phyloP scores from a whole-genome alignment of 1,140 invertebrate species.

The Zaprionus tsacasi region DNA sequence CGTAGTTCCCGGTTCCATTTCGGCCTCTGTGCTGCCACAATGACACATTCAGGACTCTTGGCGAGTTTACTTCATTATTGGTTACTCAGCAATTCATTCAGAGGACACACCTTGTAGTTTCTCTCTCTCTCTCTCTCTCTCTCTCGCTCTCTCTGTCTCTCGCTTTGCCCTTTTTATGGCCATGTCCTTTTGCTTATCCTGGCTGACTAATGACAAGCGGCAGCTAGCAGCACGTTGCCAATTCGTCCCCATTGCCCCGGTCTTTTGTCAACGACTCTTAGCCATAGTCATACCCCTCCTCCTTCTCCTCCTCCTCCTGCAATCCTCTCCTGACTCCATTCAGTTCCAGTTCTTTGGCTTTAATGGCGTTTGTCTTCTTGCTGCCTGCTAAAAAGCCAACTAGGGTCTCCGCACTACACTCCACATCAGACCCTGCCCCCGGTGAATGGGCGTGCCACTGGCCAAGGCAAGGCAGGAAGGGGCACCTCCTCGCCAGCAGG shows the following conservation, averaged over 20 bases:
- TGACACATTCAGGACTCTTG: constrained; percentile 70
- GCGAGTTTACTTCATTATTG: constrained; percentile 81
- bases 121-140: too few relatives aligned
- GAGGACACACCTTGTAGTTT: constrained; percentile 73
- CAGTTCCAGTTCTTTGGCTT: constrained; percentile 55
- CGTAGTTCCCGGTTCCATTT: constrained; percentile 9
- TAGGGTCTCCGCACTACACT: constrained; percentile 22
- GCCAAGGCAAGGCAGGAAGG: constrained; percentile 30
- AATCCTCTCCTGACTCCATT: constrained; percentile 27
- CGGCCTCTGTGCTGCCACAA: constrained; percentile 46
- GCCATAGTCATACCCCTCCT: constrained; percentile 38
- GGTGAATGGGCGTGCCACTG: constrained; percentile 31
- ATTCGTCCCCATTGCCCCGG: constrained; percentile 45
- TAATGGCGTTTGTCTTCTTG: constrained; percentile 58
- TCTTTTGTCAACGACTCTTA: constrained; percentile 69
- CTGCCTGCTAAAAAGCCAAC: constrained; percentile 55
- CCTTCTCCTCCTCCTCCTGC: constrained; percentile 7
- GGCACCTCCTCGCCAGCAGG: constrained; percentile 43
- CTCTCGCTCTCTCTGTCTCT: constrained; percentile 1
- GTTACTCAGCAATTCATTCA: constrained; percentile 83
- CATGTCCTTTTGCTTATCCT: constrained; percentile 77
- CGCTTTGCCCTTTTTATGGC: constrained; percentile 76
- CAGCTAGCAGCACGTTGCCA: constrained; percentile 46
- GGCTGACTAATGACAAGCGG: constrained; percentile 76
- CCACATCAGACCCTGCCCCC: neutral